Evolutionary conservation across 1,140 invertebrate species (phyloP).

Genomic region (Papilio polytes): DNA sequence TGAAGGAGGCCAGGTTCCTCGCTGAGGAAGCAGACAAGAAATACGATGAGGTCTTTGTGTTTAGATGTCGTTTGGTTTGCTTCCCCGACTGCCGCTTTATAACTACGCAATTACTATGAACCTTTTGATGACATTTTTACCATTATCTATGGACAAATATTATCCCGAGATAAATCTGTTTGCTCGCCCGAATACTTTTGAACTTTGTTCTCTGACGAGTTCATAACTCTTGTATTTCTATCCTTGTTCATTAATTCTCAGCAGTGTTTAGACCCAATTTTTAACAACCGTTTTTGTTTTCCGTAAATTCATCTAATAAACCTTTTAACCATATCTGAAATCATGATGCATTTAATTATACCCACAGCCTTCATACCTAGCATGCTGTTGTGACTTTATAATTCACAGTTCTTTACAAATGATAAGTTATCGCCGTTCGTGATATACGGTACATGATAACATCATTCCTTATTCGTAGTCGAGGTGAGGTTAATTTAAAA

Average conservation of each 20-base stretch:
- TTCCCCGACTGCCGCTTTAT: conserved; percentile 58
- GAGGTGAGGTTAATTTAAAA: conserved; percentile 44
- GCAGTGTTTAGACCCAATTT: not conserved
- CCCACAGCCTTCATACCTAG: conserved; percentile 3
- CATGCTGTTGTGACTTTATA: conserved; percentile 11
- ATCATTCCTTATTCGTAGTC: conserved; percentile 39
- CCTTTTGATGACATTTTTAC: not conserved
- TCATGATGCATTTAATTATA: conserved; percentile 10
- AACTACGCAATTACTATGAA: not conserved
- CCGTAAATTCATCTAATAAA: not conserved
- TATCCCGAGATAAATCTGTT: conserved; percentile 22
- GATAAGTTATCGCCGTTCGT: conserved; percentile 12
- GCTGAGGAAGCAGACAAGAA: conserved; percentile 99
- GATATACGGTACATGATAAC: conserved; percentile 17
- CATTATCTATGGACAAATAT: conserved; percentile 17
- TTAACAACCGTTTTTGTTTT: conserved; percentile 24
- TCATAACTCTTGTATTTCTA: not conserved
- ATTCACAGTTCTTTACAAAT: conserved; percentile 9
- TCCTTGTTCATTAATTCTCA: not conserved
- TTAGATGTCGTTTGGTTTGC: conserved; percentile 77
- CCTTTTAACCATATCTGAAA: not conserved
- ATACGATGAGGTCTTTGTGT: conserved; percentile 98
- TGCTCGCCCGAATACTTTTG: not conserved
- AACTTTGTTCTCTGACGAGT: not conserved
- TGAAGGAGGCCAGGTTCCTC: conserved; percentile 99